Percentiles rank a stretch among this genome's conserved stretches.
Conservation (phyloP, 1,140 invertebrate species). For the Gonatopus flavifemur region DNA sequence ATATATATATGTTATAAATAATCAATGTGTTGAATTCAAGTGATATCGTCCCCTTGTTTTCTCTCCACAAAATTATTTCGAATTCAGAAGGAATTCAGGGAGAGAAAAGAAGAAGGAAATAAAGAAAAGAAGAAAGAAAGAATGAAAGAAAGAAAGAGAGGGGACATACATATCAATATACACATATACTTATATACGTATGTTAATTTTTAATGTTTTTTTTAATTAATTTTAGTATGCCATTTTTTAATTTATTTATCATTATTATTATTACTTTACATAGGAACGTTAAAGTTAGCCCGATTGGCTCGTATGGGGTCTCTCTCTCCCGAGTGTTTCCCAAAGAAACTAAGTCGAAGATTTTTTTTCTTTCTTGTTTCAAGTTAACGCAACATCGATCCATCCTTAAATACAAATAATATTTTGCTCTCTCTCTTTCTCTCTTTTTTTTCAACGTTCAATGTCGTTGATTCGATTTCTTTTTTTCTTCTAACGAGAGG, state of each 20-base stretch:
- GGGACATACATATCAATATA: neutral
- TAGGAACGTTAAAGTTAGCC: constrained; percentile 58
- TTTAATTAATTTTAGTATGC: constrained; percentile 37
- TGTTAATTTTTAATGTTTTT: constrained; percentile 21
- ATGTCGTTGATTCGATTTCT: constrained; percentile 12
- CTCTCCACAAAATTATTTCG: neutral
- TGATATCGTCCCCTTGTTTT: neutral
- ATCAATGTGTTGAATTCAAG: no score
- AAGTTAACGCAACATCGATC: neutral
- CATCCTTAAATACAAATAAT: no score
- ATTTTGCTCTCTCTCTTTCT: constrained; percentile 10
- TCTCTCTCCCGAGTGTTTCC: constrained; percentile 3
- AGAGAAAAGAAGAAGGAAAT: constrained; percentile 10
- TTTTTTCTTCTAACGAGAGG: constrained; percentile 38
- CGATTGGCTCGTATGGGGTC: constrained; percentile 36
- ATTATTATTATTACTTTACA: constrained; percentile 58
- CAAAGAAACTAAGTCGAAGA: no score
- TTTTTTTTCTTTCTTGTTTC: constrained; percentile 19
- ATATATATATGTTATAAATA: no score
- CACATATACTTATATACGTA: constrained; percentile 38
- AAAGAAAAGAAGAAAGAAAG: constrained; percentile 17
- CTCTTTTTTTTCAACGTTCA: constrained; percentile 6
- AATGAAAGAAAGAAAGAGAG: constrained; percentile 24
- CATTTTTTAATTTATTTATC: constrained; percentile 33
- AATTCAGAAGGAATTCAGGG: neutral